These are phyloP conservation scores for Caloenas nicobarica DNA, from an alignment of 2,113 vertebrate genomes.

Conservation along the genomic window DNA sequence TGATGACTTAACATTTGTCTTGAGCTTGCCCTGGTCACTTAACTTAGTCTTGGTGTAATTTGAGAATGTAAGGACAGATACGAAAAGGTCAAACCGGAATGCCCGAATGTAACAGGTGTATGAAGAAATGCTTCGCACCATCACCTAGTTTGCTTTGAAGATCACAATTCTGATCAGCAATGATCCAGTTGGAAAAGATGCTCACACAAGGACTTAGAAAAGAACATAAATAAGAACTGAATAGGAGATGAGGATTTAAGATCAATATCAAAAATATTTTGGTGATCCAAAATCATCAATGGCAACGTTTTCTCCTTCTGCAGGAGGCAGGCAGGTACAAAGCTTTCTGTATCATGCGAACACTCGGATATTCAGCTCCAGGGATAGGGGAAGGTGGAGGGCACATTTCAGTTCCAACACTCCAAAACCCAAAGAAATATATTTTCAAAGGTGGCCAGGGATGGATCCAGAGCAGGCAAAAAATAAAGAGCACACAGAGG, in stretches of 20 bases:
- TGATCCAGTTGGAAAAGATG: not conserved
- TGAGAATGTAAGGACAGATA: not conserved
- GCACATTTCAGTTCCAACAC: rapidly evolving
- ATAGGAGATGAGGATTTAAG: not conserved
- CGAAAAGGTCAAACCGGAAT: not conserved
- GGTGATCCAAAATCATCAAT: not conserved
- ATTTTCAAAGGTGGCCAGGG: not conserved
- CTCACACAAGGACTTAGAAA: not conserved
- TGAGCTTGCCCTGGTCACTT: not conserved
- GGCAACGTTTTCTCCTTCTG: not conserved
- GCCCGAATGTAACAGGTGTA: not conserved
- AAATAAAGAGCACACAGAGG: not conserved
- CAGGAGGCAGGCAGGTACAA: not conserved
- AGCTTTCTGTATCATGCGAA: not conserved
- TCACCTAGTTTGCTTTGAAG: not conserved
- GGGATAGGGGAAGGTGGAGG: rapidly evolving
- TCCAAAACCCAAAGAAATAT: not conserved
- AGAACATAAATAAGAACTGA: not conserved
- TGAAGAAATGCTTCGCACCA: not conserved
- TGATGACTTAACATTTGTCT: not conserved
- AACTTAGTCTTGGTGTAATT: not conserved
- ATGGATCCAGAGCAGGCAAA: not conserved
- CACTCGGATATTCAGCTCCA: rapidly evolving
- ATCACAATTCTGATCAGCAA: not conserved
- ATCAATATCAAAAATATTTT: not conserved